Percentiles rank a stretch among this genome's conserved stretches.
phyloP scores from a whole-genome alignment of 2,113 vertebrate genomes.

The Herpetotheres cachinnans region DNA sequence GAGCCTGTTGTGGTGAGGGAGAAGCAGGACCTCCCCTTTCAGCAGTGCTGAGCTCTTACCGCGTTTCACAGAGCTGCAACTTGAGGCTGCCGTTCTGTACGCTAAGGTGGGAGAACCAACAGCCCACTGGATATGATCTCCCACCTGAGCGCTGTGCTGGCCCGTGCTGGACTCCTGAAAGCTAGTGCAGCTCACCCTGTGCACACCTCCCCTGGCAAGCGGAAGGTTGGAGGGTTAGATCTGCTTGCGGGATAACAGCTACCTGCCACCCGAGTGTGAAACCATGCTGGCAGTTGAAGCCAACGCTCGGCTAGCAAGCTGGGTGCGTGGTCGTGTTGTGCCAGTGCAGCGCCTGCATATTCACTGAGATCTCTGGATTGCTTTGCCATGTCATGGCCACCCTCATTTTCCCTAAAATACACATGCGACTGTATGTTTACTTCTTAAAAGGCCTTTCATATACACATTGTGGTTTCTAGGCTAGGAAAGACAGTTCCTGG shows the following conservation, averaged over 20 bases:
- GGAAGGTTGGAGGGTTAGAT: background rate
- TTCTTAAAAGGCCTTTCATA: background rate
- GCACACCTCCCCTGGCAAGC: background rate
- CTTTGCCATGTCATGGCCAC: background rate
- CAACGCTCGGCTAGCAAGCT: too few species aligned
- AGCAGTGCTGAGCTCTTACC: background rate
- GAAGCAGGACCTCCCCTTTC: background rate
- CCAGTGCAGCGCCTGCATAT: background rate
- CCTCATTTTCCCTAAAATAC: background rate
- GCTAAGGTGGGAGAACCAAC: background rate
- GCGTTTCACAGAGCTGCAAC: background rate
- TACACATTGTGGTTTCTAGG: background rate
- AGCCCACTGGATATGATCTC: background rate
- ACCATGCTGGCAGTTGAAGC: background rate
- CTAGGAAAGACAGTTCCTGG: background rate
- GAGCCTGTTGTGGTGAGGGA: background rate
- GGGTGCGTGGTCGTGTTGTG: background rate
- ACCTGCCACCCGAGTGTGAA: rapidly evolving
- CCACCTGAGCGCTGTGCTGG: background rate
- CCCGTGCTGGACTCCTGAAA: background rate
- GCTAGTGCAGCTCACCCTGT: background rate
- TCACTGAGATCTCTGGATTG: background rate
- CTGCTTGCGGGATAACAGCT: too few species aligned
- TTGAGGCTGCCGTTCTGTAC: background rate
- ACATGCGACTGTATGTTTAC: background rate